Conservation (phyloP, 1,140 invertebrate genomes). For the Leguminivora glycinivorella region DNA sequence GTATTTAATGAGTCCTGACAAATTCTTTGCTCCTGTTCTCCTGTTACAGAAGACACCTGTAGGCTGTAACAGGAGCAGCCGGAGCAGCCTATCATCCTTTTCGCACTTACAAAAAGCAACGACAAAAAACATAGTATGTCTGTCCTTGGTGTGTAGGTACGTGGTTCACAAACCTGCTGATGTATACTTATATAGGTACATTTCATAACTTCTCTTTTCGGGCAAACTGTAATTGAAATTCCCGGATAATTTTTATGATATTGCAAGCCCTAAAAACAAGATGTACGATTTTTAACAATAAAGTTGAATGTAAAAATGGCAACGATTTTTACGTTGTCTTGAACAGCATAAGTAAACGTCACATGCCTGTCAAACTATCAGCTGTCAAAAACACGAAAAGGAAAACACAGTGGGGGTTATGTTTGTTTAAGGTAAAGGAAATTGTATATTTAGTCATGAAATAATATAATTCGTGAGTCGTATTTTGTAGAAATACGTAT, state of each 20-base stretch:
- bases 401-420: slow-evolving; percentile 42
- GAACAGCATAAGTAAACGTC: slow-evolving; percentile 4
- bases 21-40: no score
- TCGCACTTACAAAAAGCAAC: no score
- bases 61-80: no score
- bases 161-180: no score
- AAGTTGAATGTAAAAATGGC: neutral
- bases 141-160: no score
- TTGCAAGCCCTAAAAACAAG: slow-evolving; percentile 1
- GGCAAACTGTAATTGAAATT: neutral
- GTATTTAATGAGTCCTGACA: no score
- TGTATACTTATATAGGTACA: no score
- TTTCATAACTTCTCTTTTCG: no score
- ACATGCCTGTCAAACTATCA: slow-evolving; percentile 36
- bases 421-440: slow-evolving; percentile 45
- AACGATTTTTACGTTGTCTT: neutral
- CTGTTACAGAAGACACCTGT: no score
- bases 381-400: slow-evolving; percentile 28
- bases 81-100: no score
- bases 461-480: neutral
- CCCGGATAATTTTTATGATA: neutral
- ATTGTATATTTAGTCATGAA: slow-evolving; percentile 33
- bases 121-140: no score
- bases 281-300: neutral
- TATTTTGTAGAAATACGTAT: slow-evolving; percentile 19